Conservation (phyloP, 2,888 invertebrate species). For the Xylota segnis region DNA sequence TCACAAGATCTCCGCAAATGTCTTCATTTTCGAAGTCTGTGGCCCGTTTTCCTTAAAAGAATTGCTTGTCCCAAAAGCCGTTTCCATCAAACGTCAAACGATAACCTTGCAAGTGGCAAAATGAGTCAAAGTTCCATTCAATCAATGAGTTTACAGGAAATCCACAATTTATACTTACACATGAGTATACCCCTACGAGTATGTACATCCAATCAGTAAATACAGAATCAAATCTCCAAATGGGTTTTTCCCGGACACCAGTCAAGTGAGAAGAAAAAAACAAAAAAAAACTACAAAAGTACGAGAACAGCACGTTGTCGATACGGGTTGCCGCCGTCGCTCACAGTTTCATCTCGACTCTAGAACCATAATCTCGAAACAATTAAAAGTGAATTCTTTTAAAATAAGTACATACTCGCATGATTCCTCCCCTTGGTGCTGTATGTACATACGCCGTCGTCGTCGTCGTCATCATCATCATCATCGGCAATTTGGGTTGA, state of each 20-base stretch:
- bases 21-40: no score
- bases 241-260: neutral
- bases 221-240: neutral
- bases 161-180: neutral
- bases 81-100: neutral
- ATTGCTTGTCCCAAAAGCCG: no score
- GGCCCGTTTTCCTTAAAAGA: no score
- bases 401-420: neutral
- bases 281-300: no score
- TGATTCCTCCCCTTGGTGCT: neutral
- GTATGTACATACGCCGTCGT: neutral
- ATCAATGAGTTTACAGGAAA: neutral
- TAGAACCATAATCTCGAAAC: conserved; percentile 19
- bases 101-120: neutral
- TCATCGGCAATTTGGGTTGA: conserved; percentile 38
- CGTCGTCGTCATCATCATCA: conserved; percentile 2
- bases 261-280: neutral
- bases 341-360: neutral
- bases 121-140: neutral
- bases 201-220: no score
- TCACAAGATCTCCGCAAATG: no score
- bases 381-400: conserved; percentile 41
- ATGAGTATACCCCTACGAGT: no score
- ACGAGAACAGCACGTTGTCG: conserved; percentile 3
- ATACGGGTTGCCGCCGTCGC: neutral